A percentile compares a stretch with the other conserved stretches of the same genome.
These are phyloP conservation scores for Cottus gobio DNA, from an alignment of 2,113 vertebrate species.

Conservation along the genomic window DNA sequence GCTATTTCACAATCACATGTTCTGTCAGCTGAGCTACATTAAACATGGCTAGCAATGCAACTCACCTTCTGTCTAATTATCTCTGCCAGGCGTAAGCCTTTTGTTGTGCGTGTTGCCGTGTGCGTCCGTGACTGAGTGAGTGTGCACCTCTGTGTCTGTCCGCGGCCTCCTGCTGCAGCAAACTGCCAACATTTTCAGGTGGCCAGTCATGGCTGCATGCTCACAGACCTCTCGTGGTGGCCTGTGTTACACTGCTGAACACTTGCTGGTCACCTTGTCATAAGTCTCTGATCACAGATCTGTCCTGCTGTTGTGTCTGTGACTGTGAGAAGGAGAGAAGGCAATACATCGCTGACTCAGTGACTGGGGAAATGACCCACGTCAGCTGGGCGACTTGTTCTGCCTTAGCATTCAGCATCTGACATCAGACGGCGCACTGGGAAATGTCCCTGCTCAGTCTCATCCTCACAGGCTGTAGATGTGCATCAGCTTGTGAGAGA, in stretches of 20 bases:
- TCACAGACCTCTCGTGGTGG: not conserved
- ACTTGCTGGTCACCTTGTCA: constrained; percentile 17
- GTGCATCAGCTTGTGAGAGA: constrained; percentile 41
- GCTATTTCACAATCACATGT: not conserved
- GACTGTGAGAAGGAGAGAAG: constrained; percentile 17
- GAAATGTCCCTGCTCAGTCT: constrained; percentile 51
- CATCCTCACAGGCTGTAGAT: constrained; percentile 33
- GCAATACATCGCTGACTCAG: constrained; percentile 41
- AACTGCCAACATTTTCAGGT: not conserved
- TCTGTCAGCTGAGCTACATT: not conserved
- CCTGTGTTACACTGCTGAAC: not conserved
- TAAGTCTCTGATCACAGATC: constrained; percentile 38
- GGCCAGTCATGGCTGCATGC: not conserved
- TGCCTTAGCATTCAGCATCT: constrained; percentile 42
- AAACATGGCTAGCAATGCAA: not conserved
- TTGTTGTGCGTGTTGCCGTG: not conserved
- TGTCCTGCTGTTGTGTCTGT: not conserved
- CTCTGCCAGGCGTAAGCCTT: not conserved
- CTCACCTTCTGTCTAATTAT: not conserved
- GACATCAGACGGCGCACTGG: constrained; percentile 32
- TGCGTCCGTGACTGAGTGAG: not conserved
- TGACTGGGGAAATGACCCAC: constrained; percentile 25
- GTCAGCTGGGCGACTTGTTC: constrained; percentile 33
- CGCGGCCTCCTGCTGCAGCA: not conserved
- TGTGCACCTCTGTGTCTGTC: not conserved